Percentiles rank a stretch among this genome's conserved stretches.
Conservation (phyloP, 2,888 invertebrate species). For the Eudemis profundana region DNA sequence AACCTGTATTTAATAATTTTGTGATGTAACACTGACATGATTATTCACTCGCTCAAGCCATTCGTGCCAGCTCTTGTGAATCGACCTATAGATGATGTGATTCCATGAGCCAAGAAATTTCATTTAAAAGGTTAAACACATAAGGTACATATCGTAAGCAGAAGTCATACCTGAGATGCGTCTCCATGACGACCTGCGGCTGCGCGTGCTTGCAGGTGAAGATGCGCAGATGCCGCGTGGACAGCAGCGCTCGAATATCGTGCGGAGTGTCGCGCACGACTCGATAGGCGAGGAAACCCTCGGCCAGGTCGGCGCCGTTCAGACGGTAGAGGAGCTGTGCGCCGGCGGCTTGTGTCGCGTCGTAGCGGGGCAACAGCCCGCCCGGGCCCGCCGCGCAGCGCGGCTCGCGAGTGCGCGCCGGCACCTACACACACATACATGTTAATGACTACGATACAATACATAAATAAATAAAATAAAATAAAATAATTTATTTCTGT, state of each 20-base stretch:
- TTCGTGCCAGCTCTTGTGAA: too few relatives aligned
- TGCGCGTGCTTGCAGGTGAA: constrained; percentile 85
- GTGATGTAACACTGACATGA: too few relatives aligned
- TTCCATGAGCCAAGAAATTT: too few relatives aligned
- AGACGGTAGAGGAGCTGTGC: constrained; percentile 90
- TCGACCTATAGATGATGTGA: too few relatives aligned
- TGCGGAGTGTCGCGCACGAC: constrained; percentile 90
- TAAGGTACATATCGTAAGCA: background rate
- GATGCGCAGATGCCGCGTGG: constrained; percentile 90
- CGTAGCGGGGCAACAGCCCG: constrained; percentile 94
- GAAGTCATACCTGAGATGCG: constrained; percentile 83
- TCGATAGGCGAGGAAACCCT: constrained; percentile 94
- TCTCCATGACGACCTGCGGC: constrained; percentile 86
- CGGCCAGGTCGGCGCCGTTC: constrained; percentile 89
- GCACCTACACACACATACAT: constrained; percentile 82
- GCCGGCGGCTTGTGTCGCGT: constrained; percentile 90
- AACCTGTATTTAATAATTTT: too few relatives aligned
- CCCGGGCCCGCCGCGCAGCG: constrained; percentile 90
- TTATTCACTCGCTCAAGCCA: too few relatives aligned
- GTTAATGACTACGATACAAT: too few relatives aligned
- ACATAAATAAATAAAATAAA: too few relatives aligned
- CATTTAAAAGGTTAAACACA: too few relatives aligned
- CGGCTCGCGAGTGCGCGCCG: constrained; percentile 87
- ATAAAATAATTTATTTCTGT: too few relatives aligned
- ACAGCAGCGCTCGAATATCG: constrained; percentile 93